Conservation (phyloP, 1,140 invertebrate genomes). For the Trichomalopsis sarcophagae region DNA sequence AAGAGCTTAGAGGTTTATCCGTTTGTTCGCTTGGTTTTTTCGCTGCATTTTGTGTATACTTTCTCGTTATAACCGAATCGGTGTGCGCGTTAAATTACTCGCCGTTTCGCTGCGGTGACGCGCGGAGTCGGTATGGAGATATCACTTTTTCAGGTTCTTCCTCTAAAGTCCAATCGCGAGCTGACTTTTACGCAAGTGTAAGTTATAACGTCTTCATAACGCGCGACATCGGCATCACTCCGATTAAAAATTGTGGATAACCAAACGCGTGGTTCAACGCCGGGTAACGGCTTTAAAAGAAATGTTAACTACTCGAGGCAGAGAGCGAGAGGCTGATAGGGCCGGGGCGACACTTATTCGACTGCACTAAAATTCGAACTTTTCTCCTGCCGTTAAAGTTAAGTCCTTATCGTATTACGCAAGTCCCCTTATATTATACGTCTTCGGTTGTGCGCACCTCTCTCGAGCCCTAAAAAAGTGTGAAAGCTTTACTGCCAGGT, state of each 20-base stretch:
- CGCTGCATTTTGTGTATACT: no score
- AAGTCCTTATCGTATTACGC: conserved; percentile 38
- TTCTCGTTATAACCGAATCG: no score
- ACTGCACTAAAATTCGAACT: conserved; percentile 33
- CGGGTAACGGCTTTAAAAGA: not conserved
- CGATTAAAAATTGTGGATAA: conserved; percentile 35
- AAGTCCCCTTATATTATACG: not conserved
- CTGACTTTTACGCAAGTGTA: not conserved
- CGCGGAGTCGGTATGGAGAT: no score
- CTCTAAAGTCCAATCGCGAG: no score
- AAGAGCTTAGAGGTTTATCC: no score
- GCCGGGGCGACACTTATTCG: conserved; percentile 8
- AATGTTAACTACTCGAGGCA: not conserved
- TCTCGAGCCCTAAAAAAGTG: not conserved
- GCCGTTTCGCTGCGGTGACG: no score
- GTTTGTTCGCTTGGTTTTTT: no score
- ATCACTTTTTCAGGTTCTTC: no score
- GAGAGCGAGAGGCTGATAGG: no score
- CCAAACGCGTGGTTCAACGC: not conserved
- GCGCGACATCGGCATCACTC: conserved; percentile 6
- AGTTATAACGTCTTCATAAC: conserved; percentile 19
- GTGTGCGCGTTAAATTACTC: no score
- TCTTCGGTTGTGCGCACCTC: not conserved
- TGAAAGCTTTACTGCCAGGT: conserved; percentile 7
- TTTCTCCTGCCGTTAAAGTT: conserved; percentile 6